Percentiles rank a stretch among this genome's conserved stretches.
phyloP scores from a whole-genome alignment of 2,888 invertebrate species.

The Stramonita haemastoma region DNA sequence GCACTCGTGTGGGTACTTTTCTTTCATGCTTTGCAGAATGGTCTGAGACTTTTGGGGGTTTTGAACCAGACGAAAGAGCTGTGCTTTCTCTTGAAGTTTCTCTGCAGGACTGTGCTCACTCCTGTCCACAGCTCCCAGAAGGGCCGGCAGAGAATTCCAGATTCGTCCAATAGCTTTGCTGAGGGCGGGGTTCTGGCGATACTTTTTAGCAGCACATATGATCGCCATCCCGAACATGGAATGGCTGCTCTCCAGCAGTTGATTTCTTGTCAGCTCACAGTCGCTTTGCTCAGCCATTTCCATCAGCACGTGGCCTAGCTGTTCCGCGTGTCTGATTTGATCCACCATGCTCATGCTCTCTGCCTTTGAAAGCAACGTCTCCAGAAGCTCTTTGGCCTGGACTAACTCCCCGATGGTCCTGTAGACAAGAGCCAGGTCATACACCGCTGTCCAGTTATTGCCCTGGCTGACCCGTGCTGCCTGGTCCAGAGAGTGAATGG shows the following conservation, averaged over 20 bases:
- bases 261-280: not conserved
- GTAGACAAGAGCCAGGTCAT: not conserved
- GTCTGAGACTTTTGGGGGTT: not conserved
- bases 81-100: constrained; percentile 23
- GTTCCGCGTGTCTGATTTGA: not conserved
- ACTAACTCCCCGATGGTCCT: not conserved
- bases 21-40: not conserved
- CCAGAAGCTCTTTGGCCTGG: not conserved
- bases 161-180: not conserved
- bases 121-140: not conserved
- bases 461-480: not conserved
- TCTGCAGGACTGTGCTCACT: not conserved
- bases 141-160: constrained; percentile 26
- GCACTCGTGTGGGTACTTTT: not conserved
- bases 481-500: not conserved
- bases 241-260: constrained; percentile 6
- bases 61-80: not conserved
- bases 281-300: not conserved
- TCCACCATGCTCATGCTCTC: not conserved
- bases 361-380: not conserved
- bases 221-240: constrained; percentile 7
- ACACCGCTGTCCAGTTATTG: not conserved
- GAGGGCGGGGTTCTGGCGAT: not conserved
- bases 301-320: not conserved
- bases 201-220: not conserved